Conservation (phyloP, 2,888 invertebrate genomes). For the Eupithecia vulgata region DNA sequence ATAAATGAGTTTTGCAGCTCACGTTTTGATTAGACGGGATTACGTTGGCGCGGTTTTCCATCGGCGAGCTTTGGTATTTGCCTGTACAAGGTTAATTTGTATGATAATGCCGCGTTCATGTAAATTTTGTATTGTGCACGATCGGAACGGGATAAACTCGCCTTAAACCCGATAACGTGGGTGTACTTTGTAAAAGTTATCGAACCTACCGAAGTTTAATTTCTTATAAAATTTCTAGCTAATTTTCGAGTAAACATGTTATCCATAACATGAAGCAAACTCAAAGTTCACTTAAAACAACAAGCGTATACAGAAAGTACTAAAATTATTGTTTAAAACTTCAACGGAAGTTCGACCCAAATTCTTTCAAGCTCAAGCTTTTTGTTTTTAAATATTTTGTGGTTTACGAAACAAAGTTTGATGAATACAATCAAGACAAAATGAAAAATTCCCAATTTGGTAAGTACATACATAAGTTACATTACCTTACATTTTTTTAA, state of each 20-base stretch:
- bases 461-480: neutral
- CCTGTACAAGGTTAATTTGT: constrained; percentile 43
- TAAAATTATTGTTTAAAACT: constrained; percentile 14
- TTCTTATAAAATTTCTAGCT: neutral
- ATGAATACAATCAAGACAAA: neutral
- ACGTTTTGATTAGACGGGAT: constrained; percentile 35
- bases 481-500: no score
- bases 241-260: no score
- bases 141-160: constrained; percentile 24
- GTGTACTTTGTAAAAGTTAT: constrained; percentile 13
- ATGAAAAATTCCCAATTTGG: neutral
- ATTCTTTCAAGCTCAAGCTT: neutral
- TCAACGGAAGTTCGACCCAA: constrained; percentile 7
- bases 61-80: constrained; percentile 38
- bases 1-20: constrained; percentile 34
- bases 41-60: constrained; percentile 35
- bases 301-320: neutral
- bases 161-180: constrained; percentile 14
- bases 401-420: neutral
- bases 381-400: neutral
- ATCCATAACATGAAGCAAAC: neutral
- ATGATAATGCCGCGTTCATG: constrained; percentile 44
- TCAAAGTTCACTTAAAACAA: constrained; percentile 3
- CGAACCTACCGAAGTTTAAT: neutral
- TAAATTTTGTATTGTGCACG: constrained; percentile 40